Base-by-base conservation (phyloP, 1,140 invertebrate species). In the Megalonaias nervosa region DNA sequence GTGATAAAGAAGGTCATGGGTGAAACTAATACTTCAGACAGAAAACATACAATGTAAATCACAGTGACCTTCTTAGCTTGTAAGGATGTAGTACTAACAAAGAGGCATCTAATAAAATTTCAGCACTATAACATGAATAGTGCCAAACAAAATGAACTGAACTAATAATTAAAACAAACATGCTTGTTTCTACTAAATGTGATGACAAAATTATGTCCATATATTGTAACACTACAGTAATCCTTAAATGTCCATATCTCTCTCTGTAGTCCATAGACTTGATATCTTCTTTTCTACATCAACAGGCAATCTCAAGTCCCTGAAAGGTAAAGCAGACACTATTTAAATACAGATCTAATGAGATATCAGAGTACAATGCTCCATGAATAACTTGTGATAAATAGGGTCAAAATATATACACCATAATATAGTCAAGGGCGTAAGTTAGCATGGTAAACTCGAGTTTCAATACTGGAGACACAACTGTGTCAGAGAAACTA, bases 201-300 rank as follows among this genome's bases (percentile, higher is more conserved):
- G 5, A 31, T 31, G 31, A 31, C 31, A 31, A 31, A 31, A 31
- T 31, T 31, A 31, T 31, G 31, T 31, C 31, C n/a, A 31, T 31
- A 31, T 31, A 31, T 31, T 31, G 31, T 31, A 31, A 31, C 31
- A 31, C 31, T 2, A 31, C 31, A 2, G 31, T 31, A 31, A 31
- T 31, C 31, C 31, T 31, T 31, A 31, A 31, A 31, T 31, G 31
- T 31, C 31, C 58, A 21, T n/a, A 26, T 71, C 56, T 72, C 65
- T 77, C 75, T 72, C 64, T 66, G 70, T 77, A 77, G 12, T 77
- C 69, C 23, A 77, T n/a, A 77, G 72, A 67, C 68, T 61, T 21
- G 31, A 4, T n/a, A 77, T 31, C 68, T 72, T 77, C 66, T 77
- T 71, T 31, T 77, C 69, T 14, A 71, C 67, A 23, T 77, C 75